Percentiles rank a stretch among this genome's conserved stretches.
Evolutionary conservation across 2,888 invertebrate genomes (phyloP).

Genomic region (Athrips mouffetella): DNA sequence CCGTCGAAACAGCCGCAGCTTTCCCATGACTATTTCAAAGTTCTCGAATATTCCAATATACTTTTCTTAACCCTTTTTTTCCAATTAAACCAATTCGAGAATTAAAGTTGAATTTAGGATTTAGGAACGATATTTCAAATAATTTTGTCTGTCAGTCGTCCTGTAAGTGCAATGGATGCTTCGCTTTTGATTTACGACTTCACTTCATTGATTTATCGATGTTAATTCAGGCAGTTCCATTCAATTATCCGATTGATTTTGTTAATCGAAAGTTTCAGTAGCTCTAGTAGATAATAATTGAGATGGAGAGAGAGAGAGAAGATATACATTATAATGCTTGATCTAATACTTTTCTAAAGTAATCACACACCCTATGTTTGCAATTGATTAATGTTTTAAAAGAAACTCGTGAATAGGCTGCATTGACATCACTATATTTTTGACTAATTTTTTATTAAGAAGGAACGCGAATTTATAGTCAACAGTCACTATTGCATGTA

Average conservation of each 20-base stretch:
- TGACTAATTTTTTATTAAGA: too few species aligned
- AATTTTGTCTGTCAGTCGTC: conserved; percentile 51
- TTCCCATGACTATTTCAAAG: conserved; percentile 70
- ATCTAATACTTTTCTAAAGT: too few species aligned
- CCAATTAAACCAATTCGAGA: conserved; percentile 66
- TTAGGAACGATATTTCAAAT: conserved; percentile 58
- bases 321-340: too few species aligned
- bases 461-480: too few species aligned
- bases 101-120: conserved; percentile 59
- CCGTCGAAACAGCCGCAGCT: conserved; percentile 37
- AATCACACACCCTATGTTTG: too few species aligned
- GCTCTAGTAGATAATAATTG: conserved; percentile 22
- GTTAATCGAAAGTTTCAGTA: conserved; percentile 32
- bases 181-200: conserved; percentile 50
- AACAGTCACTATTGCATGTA: too few species aligned
- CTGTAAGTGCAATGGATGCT: conserved; percentile 10
- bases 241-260: conserved; percentile 44
- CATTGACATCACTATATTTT: too few species aligned
- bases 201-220: conserved; percentile 53
- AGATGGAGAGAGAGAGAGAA: too few species aligned
- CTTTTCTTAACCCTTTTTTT: conserved; percentile 44
- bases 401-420: too few species aligned
- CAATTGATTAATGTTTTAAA: too few species aligned
- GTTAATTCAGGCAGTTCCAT: conserved; percentile 54
- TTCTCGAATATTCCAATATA: conserved; percentile 42